A percentile compares a stretch with the other conserved stretches of the same genome.
Evolutionary conservation across 2,113 vertebrate species (phyloP).

Genomic region (Sminthopsis crassicaudata): DNA sequence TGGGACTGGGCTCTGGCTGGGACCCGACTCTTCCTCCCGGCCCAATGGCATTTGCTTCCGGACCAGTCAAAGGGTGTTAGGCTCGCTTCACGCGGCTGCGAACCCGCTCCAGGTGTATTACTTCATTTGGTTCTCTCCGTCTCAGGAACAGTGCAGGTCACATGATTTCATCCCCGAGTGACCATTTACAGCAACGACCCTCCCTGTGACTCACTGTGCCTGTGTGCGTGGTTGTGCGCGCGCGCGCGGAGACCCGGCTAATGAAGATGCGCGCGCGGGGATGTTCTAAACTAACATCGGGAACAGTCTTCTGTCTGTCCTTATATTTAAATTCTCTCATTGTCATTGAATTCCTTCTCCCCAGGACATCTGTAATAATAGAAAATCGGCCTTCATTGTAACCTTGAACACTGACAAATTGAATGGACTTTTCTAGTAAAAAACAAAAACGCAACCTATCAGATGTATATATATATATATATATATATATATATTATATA

Average conservation of each 20-base stretch:
- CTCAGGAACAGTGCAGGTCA: neutral
- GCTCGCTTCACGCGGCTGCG: neutral
- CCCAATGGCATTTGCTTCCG: constrained; percentile 57
- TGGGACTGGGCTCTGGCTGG: rapidly evolving
- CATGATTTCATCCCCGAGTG: neutral
- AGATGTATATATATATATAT: too few species aligned
- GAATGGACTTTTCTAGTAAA: constrained; percentile 21
- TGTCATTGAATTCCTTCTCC: constrained; percentile 4
- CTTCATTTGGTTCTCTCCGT: neutral
- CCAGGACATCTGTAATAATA: constrained; percentile 23
- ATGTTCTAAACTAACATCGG: too few species aligned
- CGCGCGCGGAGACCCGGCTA: too few species aligned
- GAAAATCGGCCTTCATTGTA: constrained; percentile 1
- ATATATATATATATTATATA: too few species aligned
- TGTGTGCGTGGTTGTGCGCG: too few species aligned
- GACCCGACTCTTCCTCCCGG: neutral
- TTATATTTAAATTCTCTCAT: too few species aligned
- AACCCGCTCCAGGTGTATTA: neutral
- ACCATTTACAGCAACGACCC: too few species aligned
- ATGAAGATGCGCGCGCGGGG: too few species aligned
- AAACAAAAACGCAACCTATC: too few species aligned
- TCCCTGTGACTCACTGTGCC: too few species aligned
- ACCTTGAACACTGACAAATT: neutral
- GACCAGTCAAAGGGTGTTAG: constrained; percentile 18
- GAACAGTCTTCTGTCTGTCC: too few species aligned